Evolutionary conservation across 2,797 vertebrate species (phyloP).

Genomic region (Pelochelys cantorii): DNA sequence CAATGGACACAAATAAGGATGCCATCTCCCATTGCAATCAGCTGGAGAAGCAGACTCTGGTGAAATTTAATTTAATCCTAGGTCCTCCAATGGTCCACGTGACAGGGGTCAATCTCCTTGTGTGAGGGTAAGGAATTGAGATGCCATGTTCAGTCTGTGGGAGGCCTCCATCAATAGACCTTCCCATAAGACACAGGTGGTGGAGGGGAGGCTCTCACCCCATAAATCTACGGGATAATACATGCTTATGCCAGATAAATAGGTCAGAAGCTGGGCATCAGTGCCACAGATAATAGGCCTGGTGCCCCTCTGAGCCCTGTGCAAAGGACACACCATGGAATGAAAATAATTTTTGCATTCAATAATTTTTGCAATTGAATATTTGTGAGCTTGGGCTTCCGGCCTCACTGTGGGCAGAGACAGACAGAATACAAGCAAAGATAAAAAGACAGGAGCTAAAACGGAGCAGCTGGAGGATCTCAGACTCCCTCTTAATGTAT

Average conservation of each 20-base stretch:
- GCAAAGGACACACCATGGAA: constrained; percentile 49
- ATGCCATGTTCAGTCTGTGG: not conserved
- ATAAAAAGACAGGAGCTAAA: constrained; percentile 51
- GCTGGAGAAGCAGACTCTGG: not conserved
- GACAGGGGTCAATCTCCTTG: not conserved
- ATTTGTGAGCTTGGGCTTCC: constrained; percentile 14
- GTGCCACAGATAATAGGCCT: constrained; percentile 36
- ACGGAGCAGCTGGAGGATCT: constrained; percentile 46
- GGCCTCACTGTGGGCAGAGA: not conserved
- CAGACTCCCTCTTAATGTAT: constrained; percentile 35
- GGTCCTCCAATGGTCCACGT: not conserved
- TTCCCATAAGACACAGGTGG: not conserved
- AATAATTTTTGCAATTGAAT: constrained; percentile 55
- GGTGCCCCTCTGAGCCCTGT: constrained; percentile 29
- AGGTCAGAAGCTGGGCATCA: not conserved
- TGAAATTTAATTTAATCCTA: constrained; percentile 7
- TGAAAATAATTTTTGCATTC: constrained; percentile 57
- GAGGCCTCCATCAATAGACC: not conserved
- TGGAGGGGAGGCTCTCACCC: not conserved
- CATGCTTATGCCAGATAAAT: constrained; percentile 27
- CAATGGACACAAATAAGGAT: not conserved
- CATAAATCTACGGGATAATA: not conserved
- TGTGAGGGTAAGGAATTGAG: not conserved
- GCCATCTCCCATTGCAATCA: not conserved
- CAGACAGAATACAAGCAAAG: not conserved